Conservation (phyloP, 2,113 vertebrate genomes). For the Ctenomys sociabilis region DNA sequence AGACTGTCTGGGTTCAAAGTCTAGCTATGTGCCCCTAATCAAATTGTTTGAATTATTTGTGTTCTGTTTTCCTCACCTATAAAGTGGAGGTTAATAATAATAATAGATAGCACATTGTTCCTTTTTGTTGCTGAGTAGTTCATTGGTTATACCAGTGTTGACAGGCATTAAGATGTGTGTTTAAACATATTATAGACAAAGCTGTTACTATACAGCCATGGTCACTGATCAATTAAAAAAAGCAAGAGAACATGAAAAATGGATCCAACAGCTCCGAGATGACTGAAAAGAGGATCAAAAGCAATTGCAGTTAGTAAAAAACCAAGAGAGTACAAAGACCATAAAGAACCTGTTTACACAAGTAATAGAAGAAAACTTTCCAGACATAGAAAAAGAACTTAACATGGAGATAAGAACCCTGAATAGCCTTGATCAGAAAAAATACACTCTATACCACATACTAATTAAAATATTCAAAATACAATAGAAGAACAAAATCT, state of each 20-base stretch:
- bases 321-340: background rate
- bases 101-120: background rate
- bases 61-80: background rate
- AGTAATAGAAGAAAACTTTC: background rate
- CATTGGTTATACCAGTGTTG: too few species aligned
- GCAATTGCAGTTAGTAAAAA: background rate
- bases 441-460: background rate
- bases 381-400: background rate
- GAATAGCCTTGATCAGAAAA: background rate
- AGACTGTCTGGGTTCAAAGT: background rate
- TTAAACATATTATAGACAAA: too few species aligned
- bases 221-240: background rate
- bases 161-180: too few species aligned
- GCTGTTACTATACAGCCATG: background rate
- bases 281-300: background rate
- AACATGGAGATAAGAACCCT: background rate
- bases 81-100: background rate
- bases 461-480: background rate
- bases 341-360: background rate
- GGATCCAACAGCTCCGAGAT: background rate
- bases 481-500: background rate
- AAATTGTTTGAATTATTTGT: background rate
- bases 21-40: background rate
- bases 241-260: background rate
- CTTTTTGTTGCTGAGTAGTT: background rate